A percentile compares a stretch with the other conserved stretches of the same genome.
These are phyloP conservation scores for Tetheella fluctuosa DNA, from an alignment of 2,888 invertebrate genomes.

Conservation along the genomic window DNA sequence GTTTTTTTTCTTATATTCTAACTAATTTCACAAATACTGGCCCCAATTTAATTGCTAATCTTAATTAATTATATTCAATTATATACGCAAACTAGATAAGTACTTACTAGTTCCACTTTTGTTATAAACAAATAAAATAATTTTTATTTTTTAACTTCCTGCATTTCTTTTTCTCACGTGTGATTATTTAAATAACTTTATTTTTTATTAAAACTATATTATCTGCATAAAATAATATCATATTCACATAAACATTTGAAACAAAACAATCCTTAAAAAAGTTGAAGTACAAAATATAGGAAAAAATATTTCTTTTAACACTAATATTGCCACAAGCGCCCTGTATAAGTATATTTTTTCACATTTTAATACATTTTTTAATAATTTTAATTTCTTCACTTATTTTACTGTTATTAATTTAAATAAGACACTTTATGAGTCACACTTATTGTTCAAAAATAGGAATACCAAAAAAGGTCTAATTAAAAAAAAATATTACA, in stretches of 20 bases:
- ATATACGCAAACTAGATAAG: no score
- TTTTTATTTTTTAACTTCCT: no score
- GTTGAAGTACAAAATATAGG: slow-evolving; percentile 11
- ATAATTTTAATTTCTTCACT: not conserved
- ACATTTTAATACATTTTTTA: slow-evolving; percentile 9
- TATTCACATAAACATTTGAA: slow-evolving; percentile 64
- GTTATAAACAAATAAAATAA: no score
- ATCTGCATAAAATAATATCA: slow-evolving; percentile 15
- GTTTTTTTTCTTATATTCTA: no score
- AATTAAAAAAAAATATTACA: slow-evolving; percentile 10
- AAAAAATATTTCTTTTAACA: slow-evolving; percentile 16
- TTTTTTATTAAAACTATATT: no score
- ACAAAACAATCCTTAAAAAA: slow-evolving; percentile 54
- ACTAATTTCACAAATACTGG: slow-evolving; percentile 72
- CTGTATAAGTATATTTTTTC: slow-evolving; percentile 43
- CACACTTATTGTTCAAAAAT: not conserved
- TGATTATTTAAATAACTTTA: no score
- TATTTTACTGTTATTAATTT: not conserved
- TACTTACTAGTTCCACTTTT: no score
- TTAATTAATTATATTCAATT: no score
- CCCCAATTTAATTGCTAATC: slow-evolving; percentile 45
- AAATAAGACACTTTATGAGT: slow-evolving; percentile 30
- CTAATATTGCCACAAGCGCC: slow-evolving; percentile 73
- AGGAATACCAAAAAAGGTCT: not conserved
- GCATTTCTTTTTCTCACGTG: no score